These are phyloP conservation scores for Oeneis ivallda DNA, from an alignment of 2,888 invertebrate genomes.

Conservation along the genomic window DNA sequence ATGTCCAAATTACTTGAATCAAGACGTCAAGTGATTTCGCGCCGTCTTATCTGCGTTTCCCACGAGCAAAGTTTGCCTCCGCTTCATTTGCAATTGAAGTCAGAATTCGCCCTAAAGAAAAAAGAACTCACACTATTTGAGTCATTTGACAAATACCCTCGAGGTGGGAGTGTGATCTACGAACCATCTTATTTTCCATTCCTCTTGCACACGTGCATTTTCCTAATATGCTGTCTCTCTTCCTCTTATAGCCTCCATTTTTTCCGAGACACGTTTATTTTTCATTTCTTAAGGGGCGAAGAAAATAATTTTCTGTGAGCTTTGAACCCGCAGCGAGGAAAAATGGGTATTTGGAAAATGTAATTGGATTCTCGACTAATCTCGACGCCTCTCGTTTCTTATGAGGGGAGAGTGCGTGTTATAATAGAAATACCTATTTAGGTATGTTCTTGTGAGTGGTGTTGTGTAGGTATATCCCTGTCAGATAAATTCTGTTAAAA, in stretches of 20 bases:
- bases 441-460: not conserved
- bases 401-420: slow-evolving; percentile 63
- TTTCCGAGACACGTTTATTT: slow-evolving; percentile 68
- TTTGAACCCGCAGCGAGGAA: slow-evolving; percentile 75
- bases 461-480: not conserved
- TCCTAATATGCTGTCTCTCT: slow-evolving; percentile 46
- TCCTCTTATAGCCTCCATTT: slow-evolving; percentile 54
- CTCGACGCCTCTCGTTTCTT: slow-evolving; percentile 69
- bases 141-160: slow-evolving; percentile 63
- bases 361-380: slow-evolving; percentile 79
- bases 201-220: slow-evolving; percentile 43
- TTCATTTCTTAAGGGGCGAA: slow-evolving; percentile 75
- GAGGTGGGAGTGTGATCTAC: slow-evolving; percentile 48
- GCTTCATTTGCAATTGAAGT: slow-evolving; percentile 58
- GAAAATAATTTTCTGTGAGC: slow-evolving; percentile 80
- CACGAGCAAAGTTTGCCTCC: slow-evolving; percentile 47
- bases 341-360: slow-evolving; percentile 77
- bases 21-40: slow-evolving; percentile 43
- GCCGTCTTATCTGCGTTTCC: slow-evolving; percentile 45
- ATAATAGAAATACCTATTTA: slow-evolving; percentile 52
- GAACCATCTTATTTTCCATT: slow-evolving; percentile 43
- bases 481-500: not conserved
- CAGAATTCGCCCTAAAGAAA: slow-evolving; percentile 34
- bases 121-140: slow-evolving; percentile 55
- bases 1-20: slow-evolving; percentile 5